Base-by-base conservation (phyloP, 2,797 vertebrate species). In the Enoplosus armatus region DNA sequence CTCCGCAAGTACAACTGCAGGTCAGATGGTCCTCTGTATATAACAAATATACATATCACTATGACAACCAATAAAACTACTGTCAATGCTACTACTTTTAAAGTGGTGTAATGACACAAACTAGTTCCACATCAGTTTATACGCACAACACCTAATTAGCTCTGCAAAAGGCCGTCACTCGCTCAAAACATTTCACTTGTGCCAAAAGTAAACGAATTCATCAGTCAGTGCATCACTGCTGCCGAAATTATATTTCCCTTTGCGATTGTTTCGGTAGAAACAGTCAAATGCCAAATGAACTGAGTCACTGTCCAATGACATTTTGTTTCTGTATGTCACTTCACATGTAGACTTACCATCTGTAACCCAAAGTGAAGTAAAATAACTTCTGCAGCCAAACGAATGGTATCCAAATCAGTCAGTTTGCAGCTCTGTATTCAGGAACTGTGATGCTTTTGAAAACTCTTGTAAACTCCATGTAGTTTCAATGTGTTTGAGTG, bases 1-100 rank as follows among this genome's bases (percentile, higher is more conserved):
- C 92, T 97, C 51, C 97, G 96, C 73, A 95, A 96, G 62, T 95
- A 99, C 93, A 97, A 93, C 93, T 99, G 98, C 97, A 97, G 97
- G 98, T 98, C 70, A 79, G 89, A 61, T 24, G 31, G 8, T 26
- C 3, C 29, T 53, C 50, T 75, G 14, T 50, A 5, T 37, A 18
- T 51, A 73, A 51, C 6, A 65, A 11, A 43, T 7, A 5, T 3
- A 37, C n/a, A 22, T 20, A 8, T 69, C 11, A 51, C 7, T 31
- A 39, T 20, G n/a, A 51, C 29, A 20, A 20, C 45, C 55, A 62
- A 4, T 60, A 8, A 41, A 24, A 27, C 1, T 2, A 10, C 8
- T 9, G 16, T 47, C n/a, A 29, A 2, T 58, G 26, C 16, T 26
- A 9, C 48, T 48, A 4, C 31, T 59, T 80, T 61, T 26, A 35